A percentile compares a stretch with the other conserved stretches of the same genome.
Conservation (phyloP, 2,888 invertebrate genomes). For the Hirtodrosophila alboralis region DNA sequence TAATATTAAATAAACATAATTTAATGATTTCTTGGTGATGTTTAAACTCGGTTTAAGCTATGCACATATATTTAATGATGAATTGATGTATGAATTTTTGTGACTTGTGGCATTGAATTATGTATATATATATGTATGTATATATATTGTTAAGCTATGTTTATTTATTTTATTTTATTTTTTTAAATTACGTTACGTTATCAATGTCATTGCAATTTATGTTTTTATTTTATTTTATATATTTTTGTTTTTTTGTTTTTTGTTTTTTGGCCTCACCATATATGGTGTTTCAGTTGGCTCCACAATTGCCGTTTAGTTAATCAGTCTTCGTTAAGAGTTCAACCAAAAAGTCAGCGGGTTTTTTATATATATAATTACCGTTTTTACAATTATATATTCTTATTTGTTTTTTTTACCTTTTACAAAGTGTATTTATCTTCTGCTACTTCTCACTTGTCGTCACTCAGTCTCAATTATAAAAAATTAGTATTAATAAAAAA, state of each 20-base stretch:
- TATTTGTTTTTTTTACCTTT: constrained; percentile 46
- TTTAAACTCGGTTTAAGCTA: constrained; percentile 76
- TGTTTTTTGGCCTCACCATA: constrained; percentile 73
- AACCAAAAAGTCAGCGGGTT: constrained; percentile 81
- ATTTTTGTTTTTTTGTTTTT: too few relatives aligned
- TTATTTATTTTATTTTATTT: constrained; percentile 39
- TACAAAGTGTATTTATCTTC: constrained; percentile 60
- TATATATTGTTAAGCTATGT: constrained; percentile 61
- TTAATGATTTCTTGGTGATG: constrained; percentile 31
- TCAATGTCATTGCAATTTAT: constrained; percentile 76
- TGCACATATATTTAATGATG: constrained; percentile 59
- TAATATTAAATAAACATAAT: constrained; percentile 28
- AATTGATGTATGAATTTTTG: constrained; percentile 38
- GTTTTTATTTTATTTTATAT: too few relatives aligned
- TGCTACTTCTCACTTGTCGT: too few relatives aligned
- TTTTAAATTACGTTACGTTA: constrained; percentile 69
- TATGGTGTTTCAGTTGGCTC: constrained; percentile 74
- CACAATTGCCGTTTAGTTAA: constrained; percentile 77
- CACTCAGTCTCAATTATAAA: constrained; percentile 79
- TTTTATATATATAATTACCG: constrained; percentile 52
- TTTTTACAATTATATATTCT: too few relatives aligned
- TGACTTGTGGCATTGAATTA: constrained; percentile 44
- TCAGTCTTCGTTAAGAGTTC: constrained; percentile 81
- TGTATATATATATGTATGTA: constrained; percentile 18
- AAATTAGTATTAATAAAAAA: constrained; percentile 45